A percentile compares a stretch with the other conserved stretches of the same genome.
phyloP scores from a whole-genome alignment of 2,888 invertebrate species.

The Eupithecia inturbata region DNA sequence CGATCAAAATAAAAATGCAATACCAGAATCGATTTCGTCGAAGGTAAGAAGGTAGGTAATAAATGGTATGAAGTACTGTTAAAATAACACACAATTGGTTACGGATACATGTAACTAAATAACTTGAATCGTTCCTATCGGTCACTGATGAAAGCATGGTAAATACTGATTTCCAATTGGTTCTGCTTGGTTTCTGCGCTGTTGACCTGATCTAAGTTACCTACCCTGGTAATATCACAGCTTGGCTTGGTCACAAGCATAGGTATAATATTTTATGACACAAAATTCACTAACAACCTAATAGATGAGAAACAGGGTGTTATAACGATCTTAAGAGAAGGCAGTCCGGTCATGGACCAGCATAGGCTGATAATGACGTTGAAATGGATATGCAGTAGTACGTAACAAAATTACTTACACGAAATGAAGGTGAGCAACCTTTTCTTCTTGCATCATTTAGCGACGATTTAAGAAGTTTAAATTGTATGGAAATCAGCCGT shows the following conservation, averaged over 20 bases:
- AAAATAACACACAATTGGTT: background rate
- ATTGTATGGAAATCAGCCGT: conserved; percentile 47
- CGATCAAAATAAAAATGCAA: background rate
- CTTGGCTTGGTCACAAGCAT: background rate
- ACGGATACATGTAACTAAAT: background rate
- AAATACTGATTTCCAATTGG: background rate
- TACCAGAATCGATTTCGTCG: background rate
- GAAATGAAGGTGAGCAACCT: conserved; percentile 50
- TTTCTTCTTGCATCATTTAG: conserved; percentile 43
- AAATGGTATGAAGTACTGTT: background rate
- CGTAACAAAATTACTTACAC: conserved; percentile 8
- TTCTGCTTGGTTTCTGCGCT: background rate
- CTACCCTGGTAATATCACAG: background rate
- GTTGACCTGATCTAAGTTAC: background rate
- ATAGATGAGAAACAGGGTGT: background rate
- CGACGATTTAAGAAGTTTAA: conserved; percentile 47
- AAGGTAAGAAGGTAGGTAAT: background rate
- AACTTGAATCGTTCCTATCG: background rate
- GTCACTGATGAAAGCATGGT: background rate
- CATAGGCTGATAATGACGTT: background rate
- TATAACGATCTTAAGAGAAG: background rate
- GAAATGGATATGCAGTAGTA: background rate
- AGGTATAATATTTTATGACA: background rate
- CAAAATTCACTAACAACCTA: background rate
- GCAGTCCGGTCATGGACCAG: background rate